Percentiles rank a stretch among this genome's conserved stretches.
These are phyloP conservation scores for Volucella zonaria DNA, from an alignment of 2,888 invertebrate species.

Conservation along the genomic window DNA sequence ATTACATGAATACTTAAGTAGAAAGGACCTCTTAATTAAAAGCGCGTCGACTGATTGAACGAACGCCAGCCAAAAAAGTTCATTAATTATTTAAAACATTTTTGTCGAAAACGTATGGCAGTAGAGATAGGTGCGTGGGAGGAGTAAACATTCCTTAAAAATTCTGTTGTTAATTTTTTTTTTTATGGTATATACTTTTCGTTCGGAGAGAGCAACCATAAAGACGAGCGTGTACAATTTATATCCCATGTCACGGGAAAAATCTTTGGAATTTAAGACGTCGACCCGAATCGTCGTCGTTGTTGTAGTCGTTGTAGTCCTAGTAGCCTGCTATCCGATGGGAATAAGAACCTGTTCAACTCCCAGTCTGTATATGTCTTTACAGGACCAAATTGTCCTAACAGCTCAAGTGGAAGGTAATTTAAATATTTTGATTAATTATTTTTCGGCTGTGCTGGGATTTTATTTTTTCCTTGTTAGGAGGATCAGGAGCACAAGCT, in stretches of 20 bases:
- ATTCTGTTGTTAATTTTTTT: conserved; percentile 20
- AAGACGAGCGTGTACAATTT: conserved; percentile 40
- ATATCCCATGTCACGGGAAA: conserved; percentile 58
- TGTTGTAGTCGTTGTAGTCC: too few species aligned
- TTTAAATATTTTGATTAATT: conserved; percentile 72
- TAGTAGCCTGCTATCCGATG: background rate
- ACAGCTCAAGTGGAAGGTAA: conserved; percentile 57
- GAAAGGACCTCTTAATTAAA: conserved; percentile 69
- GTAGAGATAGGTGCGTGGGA: background rate
- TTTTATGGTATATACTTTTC: too few species aligned
- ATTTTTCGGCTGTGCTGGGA: conserved; percentile 51
- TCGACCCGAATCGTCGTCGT: conserved; percentile 50
- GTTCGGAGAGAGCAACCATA: background rate
- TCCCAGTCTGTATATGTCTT: conserved; percentile 11
- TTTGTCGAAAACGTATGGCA: conserved; percentile 13
- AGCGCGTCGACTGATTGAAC: conserved; percentile 67
- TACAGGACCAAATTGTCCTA: conserved; percentile 38
- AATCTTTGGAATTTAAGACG: conserved; percentile 63
- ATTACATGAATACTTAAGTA: conserved; percentile 68
- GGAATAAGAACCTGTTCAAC: background rate
- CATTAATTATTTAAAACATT: conserved; percentile 70
- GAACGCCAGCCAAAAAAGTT: conserved; percentile 61
- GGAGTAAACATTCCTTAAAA: conserved; percentile 26
- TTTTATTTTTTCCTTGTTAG: conserved; percentile 33
- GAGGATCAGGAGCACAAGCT: background rate